A percentile compares a stretch with the other conserved stretches of the same genome.
Conservation (phyloP, 1,140 invertebrate species). For the Elysia chlorotica region DNA sequence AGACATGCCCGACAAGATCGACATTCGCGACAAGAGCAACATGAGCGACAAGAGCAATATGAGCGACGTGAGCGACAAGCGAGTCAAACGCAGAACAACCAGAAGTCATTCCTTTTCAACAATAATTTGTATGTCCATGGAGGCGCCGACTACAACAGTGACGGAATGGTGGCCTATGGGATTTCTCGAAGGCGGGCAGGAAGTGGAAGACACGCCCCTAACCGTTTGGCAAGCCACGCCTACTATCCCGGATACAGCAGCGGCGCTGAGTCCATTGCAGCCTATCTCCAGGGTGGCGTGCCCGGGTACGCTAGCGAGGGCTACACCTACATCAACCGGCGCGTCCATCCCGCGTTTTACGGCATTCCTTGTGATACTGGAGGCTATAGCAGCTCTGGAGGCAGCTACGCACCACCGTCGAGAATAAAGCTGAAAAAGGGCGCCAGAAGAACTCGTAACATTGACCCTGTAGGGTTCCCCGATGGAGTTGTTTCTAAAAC, state of each 20-base stretch:
- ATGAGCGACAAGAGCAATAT: background rate
- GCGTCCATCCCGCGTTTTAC: no score
- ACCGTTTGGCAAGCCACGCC: background rate
- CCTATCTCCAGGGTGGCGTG: no score
- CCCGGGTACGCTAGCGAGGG: conserved; percentile 4
- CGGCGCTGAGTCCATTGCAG: no score
- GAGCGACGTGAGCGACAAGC: background rate
- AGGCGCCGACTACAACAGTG: conserved; percentile 15
- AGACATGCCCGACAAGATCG: background rate
- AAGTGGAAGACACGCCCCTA: background rate
- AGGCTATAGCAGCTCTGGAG: background rate
- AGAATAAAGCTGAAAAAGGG: no score
- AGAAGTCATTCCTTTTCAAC: background rate
- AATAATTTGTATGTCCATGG: conserved; percentile 23
- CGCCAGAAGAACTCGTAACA: background rate
- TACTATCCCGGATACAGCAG: background rate
- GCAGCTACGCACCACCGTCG: no score
- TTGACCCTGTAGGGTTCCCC: background rate
- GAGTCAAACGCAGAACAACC: no score
- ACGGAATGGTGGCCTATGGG: background rate
- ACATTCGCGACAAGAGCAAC: background rate
- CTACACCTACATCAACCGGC: background rate
- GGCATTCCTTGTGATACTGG: background rate
- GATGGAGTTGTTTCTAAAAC: background rate
- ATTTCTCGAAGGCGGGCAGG: background rate